Evolutionary conservation across 2,888 invertebrate species (phyloP).

Genomic region (Drosophila histrio): DNA sequence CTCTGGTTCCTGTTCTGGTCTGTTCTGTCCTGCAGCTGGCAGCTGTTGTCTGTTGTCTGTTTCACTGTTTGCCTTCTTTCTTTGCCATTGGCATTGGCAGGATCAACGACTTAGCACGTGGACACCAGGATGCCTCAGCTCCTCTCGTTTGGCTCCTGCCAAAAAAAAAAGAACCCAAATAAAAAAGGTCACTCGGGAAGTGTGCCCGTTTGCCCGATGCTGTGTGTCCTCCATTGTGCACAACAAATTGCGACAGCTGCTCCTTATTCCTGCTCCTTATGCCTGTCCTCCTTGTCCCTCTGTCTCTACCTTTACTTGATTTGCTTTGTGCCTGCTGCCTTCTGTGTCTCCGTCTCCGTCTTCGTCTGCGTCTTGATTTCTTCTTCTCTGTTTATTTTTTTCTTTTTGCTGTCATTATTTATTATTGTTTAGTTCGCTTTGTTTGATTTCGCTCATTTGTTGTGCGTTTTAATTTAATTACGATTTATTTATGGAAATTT

Average conservation of each 20-base stretch:
- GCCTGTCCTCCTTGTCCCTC: slow-evolving; percentile 14
- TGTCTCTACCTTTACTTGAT: slow-evolving; percentile 17
- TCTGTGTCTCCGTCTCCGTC: slow-evolving; percentile 3
- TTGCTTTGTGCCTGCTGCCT: slow-evolving; percentile 28
- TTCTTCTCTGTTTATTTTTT: slow-evolving; percentile 22
- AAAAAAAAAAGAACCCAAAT: slow-evolving; percentile 28
- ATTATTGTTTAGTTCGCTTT: slow-evolving; percentile 68
- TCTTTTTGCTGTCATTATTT: slow-evolving; percentile 67
- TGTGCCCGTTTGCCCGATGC: slow-evolving; percentile 50
- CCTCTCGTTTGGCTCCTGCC: slow-evolving; percentile 61
- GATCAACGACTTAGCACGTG: slow-evolving; percentile 79
- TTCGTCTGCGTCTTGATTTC: slow-evolving; percentile 9
- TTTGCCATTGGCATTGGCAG: slow-evolving; percentile 55
- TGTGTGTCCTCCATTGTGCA: slow-evolving; percentile 47
- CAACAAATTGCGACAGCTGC: slow-evolving; percentile 58
- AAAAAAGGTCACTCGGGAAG: slow-evolving; percentile 78
- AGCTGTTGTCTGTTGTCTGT: slow-evolving; percentile 34
- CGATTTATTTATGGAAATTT: slow-evolving; percentile 76
- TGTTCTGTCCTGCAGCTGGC: slow-evolving; percentile 42
- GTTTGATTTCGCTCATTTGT: slow-evolving; percentile 61
- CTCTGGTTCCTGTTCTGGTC: slow-evolving; percentile 5
- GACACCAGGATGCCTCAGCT: slow-evolving; percentile 26
- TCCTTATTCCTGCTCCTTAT: slow-evolving; percentile 17
- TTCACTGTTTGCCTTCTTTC: slow-evolving; percentile 30
- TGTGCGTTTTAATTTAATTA: slow-evolving; percentile 74